Evolutionary conservation across 2,888 invertebrate genomes (phyloP), one percentile per base, ranked within the genome.

Genomic region (Epiblema foenella): DNA sequence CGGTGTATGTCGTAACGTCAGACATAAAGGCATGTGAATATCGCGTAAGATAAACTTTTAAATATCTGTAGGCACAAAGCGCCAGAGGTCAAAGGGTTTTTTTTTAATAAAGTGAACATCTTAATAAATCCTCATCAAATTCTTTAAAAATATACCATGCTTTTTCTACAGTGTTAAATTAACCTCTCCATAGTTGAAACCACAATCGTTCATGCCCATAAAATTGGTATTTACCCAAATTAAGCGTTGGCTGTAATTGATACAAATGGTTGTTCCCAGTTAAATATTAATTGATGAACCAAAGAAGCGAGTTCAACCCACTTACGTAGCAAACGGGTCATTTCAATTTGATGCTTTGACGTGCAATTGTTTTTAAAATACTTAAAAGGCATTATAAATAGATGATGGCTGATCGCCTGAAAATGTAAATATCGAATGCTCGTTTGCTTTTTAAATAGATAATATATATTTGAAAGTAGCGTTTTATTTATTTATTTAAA

Each of bases 201-300:
- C 87, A 87, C 85, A 88, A 88, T 87, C 87, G 81, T 84, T 79
- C 81, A 80, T 83, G 81, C 78, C 90, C 90, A 89, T 91, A 89
- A 90, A 91, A 91, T 90, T 90, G 90, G 87, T 91, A 89, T 92
- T 91, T 89, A 89, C 87, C 89, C 84, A 90, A 92, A 92, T 92
- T 91, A 89, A 92, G 86, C 84, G 85, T 81, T 79, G 83, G 75
- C 78, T 83, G 85, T 90, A 92, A 93, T 93, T 93, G 93, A 93
- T 88, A 93, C 86, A 89, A 93, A 93, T 93, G 91, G 91, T 81
- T 87, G 88, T 91, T 90, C 83, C 87, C 86, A 90, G 89, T 93
- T 93, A 88, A 89, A 85, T 78, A 77, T 62, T 87, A 93, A 93
- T 92, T 91, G 90, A 85, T 85, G 80, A 77, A 81, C 82, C 37